A percentile compares a stretch with the other conserved stretches of the same genome.
phyloP scores from a whole-genome alignment of 2,797 vertebrate species.

The Pachyuromys duprasi region DNA sequence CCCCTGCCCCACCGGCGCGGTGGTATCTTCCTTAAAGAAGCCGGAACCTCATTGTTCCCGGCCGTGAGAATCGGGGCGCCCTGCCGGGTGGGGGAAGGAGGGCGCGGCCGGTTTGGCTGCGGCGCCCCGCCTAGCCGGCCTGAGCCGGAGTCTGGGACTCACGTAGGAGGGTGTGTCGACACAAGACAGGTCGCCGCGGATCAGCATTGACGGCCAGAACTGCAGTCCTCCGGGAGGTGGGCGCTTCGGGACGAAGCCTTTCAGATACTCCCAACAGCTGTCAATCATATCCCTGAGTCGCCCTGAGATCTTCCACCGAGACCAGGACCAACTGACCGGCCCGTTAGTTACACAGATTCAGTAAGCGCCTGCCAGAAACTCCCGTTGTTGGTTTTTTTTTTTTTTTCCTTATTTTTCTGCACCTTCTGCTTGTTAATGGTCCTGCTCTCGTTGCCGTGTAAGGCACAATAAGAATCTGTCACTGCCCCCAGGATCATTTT shows the following conservation, averaged over 20 bases:
- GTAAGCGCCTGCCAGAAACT: not conserved
- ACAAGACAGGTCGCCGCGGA: not conserved
- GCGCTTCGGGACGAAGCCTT: not conserved
- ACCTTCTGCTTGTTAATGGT: not conserved
- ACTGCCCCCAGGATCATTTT: not conserved
- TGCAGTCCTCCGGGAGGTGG: not conserved
- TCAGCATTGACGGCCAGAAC: not conserved
- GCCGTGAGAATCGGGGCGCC: not conserved
- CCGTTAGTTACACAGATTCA: not conserved
- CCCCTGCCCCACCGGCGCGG: slow-evolving; percentile 70
- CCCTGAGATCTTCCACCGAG: not conserved
- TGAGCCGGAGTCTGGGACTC: not conserved
- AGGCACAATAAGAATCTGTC: not conserved
- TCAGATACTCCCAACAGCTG: too few species aligned
- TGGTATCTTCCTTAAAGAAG: slow-evolving; percentile 84
- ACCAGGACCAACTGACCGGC: not conserved
- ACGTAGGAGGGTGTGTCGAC: not conserved
- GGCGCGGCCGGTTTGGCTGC: not conserved
- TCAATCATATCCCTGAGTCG: not conserved
- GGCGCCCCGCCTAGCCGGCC: not conserved
- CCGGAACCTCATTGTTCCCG: slow-evolving; percentile 69
- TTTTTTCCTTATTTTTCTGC: not conserved
- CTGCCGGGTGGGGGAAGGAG: not conserved
- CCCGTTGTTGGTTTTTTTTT: too few species aligned
- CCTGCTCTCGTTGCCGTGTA: not conserved